A percentile compares a stretch with the other conserved stretches of the same genome.
Conservation (phyloP, 2,888 invertebrate genomes). For the Agonopterix subpropinquella region DNA sequence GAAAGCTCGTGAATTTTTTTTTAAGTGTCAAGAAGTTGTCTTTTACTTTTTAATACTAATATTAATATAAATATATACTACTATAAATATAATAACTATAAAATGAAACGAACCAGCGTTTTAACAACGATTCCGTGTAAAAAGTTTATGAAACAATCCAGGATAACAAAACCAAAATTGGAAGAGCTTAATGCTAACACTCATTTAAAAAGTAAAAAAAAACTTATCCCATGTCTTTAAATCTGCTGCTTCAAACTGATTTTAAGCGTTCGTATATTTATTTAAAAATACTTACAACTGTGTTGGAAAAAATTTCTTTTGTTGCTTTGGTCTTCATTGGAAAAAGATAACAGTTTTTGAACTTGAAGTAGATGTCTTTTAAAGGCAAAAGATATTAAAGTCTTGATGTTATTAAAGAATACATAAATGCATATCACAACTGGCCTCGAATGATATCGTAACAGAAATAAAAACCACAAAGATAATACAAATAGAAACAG, state of each 20-base stretch:
- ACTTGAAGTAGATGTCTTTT: conserved; percentile 31
- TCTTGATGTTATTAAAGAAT: conserved; percentile 14
- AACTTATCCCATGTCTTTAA: conserved; percentile 62
- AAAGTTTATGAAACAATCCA: background rate
- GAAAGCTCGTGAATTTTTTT: conserved; percentile 69
- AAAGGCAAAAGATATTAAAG: conserved; percentile 4
- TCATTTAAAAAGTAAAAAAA: conserved; percentile 46
- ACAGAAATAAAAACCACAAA: conserved; percentile 5
- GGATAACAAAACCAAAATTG: conserved; percentile 5
- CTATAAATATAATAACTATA: conserved; percentile 24
- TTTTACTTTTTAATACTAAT: conserved; percentile 53
- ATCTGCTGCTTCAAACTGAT: conserved; percentile 58
- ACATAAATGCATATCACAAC: conserved; percentile 56
- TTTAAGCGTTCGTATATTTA: conserved; percentile 21
- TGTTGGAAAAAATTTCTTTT: conserved; percentile 22
- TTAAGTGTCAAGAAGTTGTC: conserved; percentile 64
- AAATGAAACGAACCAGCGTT: conserved; percentile 38
- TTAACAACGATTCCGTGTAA: conserved; percentile 1
- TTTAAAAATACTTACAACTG: conserved; percentile 12
- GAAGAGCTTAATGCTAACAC: conserved; percentile 40
- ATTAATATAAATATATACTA: conserved; percentile 28
- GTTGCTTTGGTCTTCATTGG: conserved; percentile 33
- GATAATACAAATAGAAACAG: conserved; percentile 9
- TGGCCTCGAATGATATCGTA: conserved; percentile 27
- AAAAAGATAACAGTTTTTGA: background rate